A percentile compares a stretch with the other conserved stretches of the same genome.
Evolutionary conservation across 2,888 invertebrate species (phyloP).

Genomic region (Lochmaea capreae): DNA sequence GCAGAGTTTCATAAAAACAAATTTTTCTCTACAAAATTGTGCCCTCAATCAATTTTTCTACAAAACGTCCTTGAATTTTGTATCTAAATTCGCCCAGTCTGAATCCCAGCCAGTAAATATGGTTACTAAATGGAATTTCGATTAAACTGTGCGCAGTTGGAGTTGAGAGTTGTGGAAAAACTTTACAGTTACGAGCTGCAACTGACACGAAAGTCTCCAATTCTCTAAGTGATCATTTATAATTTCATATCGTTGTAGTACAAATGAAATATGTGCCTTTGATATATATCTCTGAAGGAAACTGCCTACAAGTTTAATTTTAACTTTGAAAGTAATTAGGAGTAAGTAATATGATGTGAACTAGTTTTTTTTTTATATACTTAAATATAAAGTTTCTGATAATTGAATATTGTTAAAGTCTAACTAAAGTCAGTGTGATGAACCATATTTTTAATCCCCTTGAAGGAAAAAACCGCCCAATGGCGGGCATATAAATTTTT

Average conservation of each 20-base stretch:
- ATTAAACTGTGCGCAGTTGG: constrained; percentile 30
- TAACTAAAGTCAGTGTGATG: too few relatives aligned
- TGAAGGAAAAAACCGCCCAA: too few relatives aligned
- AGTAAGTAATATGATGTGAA: constrained; percentile 1
- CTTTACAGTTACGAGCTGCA: constrained; percentile 16
- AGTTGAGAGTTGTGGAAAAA: constrained; percentile 25
- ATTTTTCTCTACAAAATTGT: too few relatives aligned
- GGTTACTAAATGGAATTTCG: constrained; percentile 38
- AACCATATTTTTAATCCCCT: too few relatives aligned
- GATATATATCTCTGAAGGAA: constrained; percentile 26
- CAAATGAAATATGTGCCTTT: constrained; percentile 37
- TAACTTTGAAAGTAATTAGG: constrained; percentile 32
- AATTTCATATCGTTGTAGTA: constrained; percentile 36
- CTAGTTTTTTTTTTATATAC: too few relatives aligned
- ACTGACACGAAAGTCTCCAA: constrained; percentile 37
- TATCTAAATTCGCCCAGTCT: neutral
- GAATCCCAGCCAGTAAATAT: constrained; percentile 19
- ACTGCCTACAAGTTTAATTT: constrained; percentile 26
- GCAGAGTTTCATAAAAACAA: too few relatives aligned
- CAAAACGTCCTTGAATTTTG: too few relatives aligned
- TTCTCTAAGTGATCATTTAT: constrained; percentile 36
- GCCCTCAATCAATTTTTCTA: too few relatives aligned
- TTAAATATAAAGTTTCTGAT: too few relatives aligned
- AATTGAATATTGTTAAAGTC: too few relatives aligned
- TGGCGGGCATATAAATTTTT: too few relatives aligned